A percentile compares a stretch with the other conserved stretches of the same genome.
Evolutionary conservation across 2,888 invertebrate genomes (phyloP).

Genomic region (Mesoligia furuncula): DNA sequence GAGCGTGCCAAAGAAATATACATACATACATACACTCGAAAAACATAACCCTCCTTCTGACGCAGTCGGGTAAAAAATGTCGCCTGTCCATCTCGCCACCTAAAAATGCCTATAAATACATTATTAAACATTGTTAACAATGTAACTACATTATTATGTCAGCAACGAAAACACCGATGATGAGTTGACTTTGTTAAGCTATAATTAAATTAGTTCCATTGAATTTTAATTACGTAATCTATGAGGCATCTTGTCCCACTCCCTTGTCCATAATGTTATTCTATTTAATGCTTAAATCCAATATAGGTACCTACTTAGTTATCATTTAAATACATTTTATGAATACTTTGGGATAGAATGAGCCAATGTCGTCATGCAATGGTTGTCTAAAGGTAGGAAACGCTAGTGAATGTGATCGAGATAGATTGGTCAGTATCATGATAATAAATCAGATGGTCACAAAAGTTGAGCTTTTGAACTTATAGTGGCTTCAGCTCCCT

Average conservation of each 20-base stretch:
- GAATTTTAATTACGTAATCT: constrained; percentile 3
- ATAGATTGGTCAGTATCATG: background rate
- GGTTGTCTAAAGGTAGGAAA: no score
- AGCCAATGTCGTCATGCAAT: background rate
- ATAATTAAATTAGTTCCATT: constrained; percentile 40
- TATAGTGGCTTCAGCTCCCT: background rate
- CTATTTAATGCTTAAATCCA: background rate
- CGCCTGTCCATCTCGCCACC: no score
- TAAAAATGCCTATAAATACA: background rate
- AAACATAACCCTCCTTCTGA: no score
- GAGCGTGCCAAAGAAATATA: no score
- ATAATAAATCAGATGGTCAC: background rate
- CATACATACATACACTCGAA: no score
- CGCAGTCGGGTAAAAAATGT: no score
- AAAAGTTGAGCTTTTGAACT: background rate
- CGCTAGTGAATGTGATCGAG: background rate
- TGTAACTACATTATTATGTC: constrained; percentile 6
- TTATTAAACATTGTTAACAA: background rate
- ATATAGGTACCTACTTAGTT: background rate
- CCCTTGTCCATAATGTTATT: background rate
- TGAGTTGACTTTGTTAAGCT: background rate
- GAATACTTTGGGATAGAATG: background rate
- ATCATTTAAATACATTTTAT: no score
- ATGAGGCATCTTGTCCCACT: background rate
- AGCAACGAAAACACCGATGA: constrained; percentile 21